Evolutionary conservation across 2,797 vertebrate genomes (phyloP).

Genomic region (Esox lucius): DNA sequence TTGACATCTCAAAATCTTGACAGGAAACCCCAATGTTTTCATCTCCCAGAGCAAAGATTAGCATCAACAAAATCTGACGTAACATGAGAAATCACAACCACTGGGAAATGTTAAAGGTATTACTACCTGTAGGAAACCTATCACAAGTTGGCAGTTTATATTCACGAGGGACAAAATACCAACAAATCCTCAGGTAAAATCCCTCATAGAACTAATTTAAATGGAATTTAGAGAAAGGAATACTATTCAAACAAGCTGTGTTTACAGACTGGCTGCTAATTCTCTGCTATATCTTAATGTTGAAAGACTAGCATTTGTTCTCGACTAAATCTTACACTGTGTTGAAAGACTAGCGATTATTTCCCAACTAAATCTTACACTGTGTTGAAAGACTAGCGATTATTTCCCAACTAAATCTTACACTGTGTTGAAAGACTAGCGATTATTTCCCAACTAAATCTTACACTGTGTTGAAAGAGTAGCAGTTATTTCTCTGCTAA

Average conservation of each 20-base stretch:
- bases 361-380: too few species aligned
- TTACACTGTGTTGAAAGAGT: too few species aligned
- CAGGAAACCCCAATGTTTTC: neutral
- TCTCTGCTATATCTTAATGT: too few species aligned
- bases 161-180: neutral
- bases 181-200: neutral
- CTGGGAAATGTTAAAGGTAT: slow-evolving; percentile 8
- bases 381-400: neutral
- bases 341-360: too few species aligned
- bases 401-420: neutral
- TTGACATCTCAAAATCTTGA: slow-evolving; percentile 48
- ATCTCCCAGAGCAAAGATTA: slow-evolving; percentile 15
- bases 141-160: slow-evolving; percentile 3
- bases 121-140: neutral
- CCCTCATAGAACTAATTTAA: neutral
- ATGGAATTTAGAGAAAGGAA: too few species aligned
- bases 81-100: slow-evolving; percentile 11
- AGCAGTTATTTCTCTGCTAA: too few species aligned
- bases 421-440: neutral
- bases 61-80: slow-evolving; percentile 26
- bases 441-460: too few species aligned
- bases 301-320: too few species aligned
- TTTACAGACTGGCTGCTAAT: too few species aligned
- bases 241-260: too few species aligned
- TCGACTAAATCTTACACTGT: too few species aligned